phyloP scores from a whole-genome alignment of 2,113 vertebrate species.

The Xenus cinereus region DNA sequence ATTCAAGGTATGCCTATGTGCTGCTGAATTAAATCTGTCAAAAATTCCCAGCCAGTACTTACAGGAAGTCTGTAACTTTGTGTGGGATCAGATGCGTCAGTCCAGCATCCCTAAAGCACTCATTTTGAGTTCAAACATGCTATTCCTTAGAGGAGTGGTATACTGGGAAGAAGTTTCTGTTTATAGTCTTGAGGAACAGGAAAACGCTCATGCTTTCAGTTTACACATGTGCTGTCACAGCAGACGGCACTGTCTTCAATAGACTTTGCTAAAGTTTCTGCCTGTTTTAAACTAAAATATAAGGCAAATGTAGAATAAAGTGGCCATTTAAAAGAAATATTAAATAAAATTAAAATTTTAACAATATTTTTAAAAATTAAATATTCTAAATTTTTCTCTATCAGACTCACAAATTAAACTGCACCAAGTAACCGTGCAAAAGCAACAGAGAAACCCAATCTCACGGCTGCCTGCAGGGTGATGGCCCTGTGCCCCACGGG shows the following conservation, averaged over 20 bases:
- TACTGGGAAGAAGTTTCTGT: background rate
- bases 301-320: background rate
- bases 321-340: background rate
- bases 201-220: background rate
- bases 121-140: background rate
- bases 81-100: background rate
- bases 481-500: background rate
- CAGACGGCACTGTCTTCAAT: background rate
- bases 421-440: background rate
- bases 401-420: background rate
- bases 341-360: background rate
- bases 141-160: background rate
- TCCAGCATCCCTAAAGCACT: background rate
- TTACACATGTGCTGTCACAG: background rate
- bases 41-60: background rate
- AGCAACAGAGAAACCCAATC: background rate
- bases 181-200: background rate
- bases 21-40: slow-evolving; percentile 24
- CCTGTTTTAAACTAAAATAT: background rate
- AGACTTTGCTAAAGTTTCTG: background rate
- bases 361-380: background rate
- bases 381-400: background rate
- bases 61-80: slow-evolving; percentile 28
- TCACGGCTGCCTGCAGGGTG: accelerated
- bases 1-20: slow-evolving; percentile 39